Percentiles rank a stretch among this genome's conserved stretches.
Conservation (phyloP, 1,140 invertebrate genomes). For the Drosophila paulistorum region DNA sequence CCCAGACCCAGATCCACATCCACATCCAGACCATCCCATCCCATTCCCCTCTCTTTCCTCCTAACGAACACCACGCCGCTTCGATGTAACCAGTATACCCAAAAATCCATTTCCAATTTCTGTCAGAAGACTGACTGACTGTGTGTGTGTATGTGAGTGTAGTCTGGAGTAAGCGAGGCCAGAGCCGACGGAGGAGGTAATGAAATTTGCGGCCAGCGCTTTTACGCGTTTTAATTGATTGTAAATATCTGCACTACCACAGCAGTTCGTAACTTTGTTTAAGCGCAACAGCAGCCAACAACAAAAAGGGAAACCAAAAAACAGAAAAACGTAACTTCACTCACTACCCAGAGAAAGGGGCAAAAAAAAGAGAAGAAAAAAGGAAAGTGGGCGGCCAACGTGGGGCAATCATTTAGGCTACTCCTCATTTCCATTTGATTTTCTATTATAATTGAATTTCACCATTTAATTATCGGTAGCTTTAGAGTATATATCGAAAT, state of each 20-base stretch:
- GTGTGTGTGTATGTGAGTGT: not conserved
- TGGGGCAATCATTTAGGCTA: not conserved
- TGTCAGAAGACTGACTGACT: conserved; percentile 20
- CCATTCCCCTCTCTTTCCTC: too few species aligned
- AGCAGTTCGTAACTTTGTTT: conserved; percentile 32
- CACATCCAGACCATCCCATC: too few species aligned
- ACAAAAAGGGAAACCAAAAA: not conserved
- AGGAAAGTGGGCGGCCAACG: not conserved
- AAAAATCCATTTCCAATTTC: conserved; percentile 27
- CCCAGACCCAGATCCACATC: too few species aligned
- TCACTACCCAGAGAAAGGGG: not conserved
- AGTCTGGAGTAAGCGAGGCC: too few species aligned
- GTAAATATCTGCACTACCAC: conserved; percentile 71
- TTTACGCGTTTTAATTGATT: conserved; percentile 77
- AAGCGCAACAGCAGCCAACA: not conserved
- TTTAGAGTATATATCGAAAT: too few species aligned
- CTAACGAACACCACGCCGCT: not conserved
- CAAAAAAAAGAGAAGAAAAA: not conserved
- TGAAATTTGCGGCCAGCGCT: conserved; percentile 74
- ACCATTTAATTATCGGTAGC: not conserved
- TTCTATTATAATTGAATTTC: not conserved
- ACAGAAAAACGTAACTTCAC: not conserved
- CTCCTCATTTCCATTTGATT: too few species aligned
- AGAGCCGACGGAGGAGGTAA: conserved; percentile 37
- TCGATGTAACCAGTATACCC: conserved; percentile 43